These are phyloP conservation scores for Equus przewalskii DNA, from an alignment of 2,113 vertebrate species.

Conservation along the genomic window DNA sequence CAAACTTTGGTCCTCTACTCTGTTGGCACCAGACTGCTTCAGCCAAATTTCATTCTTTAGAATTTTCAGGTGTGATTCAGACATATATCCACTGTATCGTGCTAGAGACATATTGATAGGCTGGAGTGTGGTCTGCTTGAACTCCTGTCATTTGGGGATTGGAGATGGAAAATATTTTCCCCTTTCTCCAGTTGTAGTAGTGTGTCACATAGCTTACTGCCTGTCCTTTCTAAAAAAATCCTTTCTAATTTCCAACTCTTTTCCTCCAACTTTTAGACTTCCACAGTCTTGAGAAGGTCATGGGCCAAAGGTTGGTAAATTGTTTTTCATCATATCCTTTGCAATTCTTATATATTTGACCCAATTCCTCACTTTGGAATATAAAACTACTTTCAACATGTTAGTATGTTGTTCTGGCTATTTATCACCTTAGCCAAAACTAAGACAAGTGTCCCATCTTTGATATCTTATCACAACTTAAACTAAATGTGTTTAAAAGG, in stretches of 20 bases:
- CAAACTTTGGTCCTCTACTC: background rate
- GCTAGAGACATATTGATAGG: background rate
- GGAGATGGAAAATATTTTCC: background rate
- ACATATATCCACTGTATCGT: background rate
- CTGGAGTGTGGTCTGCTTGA: background rate
- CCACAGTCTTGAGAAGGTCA: background rate
- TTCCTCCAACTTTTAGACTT: background rate
- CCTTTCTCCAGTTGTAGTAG: background rate
- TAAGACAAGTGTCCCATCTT: background rate
- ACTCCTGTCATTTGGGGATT: background rate
- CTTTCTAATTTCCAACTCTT: background rate
- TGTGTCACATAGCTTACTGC: background rate
- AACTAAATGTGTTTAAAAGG: background rate
- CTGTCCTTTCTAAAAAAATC: background rate
- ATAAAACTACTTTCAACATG: background rate
- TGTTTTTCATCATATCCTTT: background rate
- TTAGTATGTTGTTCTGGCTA: background rate
- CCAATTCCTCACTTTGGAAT: background rate
- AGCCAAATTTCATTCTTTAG: background rate
- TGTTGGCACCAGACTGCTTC: background rate
- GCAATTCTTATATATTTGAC: background rate
- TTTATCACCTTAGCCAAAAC: background rate
- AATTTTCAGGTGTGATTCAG: background rate
- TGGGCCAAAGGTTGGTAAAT: background rate
- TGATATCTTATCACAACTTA: background rate